Percentiles rank a stretch among this genome's conserved stretches.
Conservation (phyloP, 2,888 invertebrate genomes). For the Trachelus stipa region DNA sequence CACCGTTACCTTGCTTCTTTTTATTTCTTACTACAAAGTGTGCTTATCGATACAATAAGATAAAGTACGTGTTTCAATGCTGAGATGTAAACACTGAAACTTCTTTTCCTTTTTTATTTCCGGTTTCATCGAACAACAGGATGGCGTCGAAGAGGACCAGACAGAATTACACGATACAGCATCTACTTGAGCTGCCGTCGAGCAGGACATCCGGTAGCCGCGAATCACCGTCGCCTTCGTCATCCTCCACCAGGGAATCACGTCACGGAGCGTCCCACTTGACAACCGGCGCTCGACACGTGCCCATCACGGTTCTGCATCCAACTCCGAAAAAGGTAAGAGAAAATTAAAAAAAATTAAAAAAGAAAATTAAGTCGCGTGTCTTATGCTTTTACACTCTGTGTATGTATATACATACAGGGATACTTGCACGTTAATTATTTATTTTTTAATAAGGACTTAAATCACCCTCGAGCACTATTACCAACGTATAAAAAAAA, state of each 20-base stretch:
- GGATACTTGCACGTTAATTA: neutral
- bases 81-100: neutral
- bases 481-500: neutral
- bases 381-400: neutral
- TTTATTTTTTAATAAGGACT: neutral
- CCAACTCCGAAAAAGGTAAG: constrained; percentile 68
- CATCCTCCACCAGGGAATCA: constrained; percentile 35
- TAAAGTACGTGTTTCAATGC: neutral
- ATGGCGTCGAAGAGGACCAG: constrained; percentile 68
- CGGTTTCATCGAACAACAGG: constrained; percentile 36
- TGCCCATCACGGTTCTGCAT: constrained; percentile 59
- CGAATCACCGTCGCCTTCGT: neutral
- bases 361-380: neutral
- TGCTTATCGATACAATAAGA: neutral
- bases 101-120: neutral
- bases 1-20: neutral
- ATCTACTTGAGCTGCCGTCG: constrained; percentile 68
- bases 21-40: neutral
- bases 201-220: constrained; percentile 47
- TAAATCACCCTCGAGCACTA: neutral
- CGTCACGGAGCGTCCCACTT: constrained; percentile 24
- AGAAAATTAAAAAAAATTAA: too few species aligned
- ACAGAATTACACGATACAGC: constrained; percentile 70
- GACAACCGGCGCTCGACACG: constrained; percentile 51
- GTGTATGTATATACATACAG: neutral